Conservation (phyloP, 1,140 invertebrate genomes). For the Sarcophaga bullata region DNA sequence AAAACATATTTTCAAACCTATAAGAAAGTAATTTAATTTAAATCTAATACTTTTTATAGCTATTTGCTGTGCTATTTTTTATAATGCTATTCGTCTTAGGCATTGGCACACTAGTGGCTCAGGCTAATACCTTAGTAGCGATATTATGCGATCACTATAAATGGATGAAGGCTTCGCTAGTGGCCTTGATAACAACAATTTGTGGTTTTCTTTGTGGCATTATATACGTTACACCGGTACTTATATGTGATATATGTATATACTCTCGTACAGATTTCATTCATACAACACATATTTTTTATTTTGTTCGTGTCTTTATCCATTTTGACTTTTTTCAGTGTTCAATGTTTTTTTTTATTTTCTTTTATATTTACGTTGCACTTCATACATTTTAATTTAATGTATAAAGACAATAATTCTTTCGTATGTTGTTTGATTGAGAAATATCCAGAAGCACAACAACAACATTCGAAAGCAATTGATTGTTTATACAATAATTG, state of each 20-base stretch:
- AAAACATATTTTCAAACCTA: constrained; percentile 45
- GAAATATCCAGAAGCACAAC: background rate
- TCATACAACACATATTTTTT: background rate
- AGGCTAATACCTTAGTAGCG: constrained; percentile 75
- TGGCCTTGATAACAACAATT: constrained; percentile 71
- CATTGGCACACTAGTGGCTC: constrained; percentile 77
- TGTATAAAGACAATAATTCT: constrained; percentile 18
- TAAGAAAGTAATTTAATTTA: constrained; percentile 52
- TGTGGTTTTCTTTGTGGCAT: constrained; percentile 76
- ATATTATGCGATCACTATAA: constrained; percentile 79
- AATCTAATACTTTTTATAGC: constrained; percentile 33
- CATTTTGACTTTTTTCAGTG: background rate
- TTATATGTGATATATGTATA: constrained; percentile 26
- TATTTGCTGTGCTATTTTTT: constrained; percentile 89
- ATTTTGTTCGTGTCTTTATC: background rate
- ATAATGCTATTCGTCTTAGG: constrained; percentile 88
- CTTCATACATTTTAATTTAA: background rate
- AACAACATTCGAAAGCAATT: background rate
- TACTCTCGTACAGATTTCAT: background rate
- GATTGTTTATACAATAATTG: background rate
- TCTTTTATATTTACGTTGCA: background rate
- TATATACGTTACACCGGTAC: constrained; percentile 82
- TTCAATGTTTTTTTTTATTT: background rate
- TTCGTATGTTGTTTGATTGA: background rate
- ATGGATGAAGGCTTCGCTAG: constrained; percentile 71